Conservation (phyloP, 2,113 vertebrate species). For the Hylia prasina region DNA sequence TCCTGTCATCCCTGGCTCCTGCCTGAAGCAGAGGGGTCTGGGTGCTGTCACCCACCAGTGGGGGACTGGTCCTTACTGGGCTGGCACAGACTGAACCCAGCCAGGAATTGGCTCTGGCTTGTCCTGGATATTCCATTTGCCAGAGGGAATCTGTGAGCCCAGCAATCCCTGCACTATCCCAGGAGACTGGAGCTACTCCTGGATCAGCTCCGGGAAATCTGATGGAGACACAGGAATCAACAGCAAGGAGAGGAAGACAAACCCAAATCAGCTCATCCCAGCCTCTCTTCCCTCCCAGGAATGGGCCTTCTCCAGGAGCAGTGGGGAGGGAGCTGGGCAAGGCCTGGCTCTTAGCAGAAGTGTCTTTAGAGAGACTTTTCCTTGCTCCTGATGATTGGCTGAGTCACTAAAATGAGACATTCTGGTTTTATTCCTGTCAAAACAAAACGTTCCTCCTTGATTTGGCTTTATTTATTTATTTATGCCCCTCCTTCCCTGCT, state of each 20-base stretch:
- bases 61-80: neutral
- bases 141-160: neutral
- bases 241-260: neutral
- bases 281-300: neutral
- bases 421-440: neutral
- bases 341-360: neutral
- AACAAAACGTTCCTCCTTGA: neutral
- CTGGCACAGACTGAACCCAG: neutral
- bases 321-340: neutral
- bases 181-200: neutral
- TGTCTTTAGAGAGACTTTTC: neutral
- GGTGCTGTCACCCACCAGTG: neutral
- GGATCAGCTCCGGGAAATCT: fast-evolving
- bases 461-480: neutral
- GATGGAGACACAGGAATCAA: neutral
- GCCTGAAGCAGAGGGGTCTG: neutral
- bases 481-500: neutral
- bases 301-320: neutral
- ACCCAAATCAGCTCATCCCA: neutral
- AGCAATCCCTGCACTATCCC: neutral
- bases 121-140: neutral
- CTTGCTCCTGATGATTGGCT: neutral
- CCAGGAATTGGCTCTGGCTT: neutral
- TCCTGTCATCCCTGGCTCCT: neutral
- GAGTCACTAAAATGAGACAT: neutral